A percentile compares a stretch with the other conserved stretches of the same genome.
These are phyloP conservation scores for Hyppa rectilinea DNA, from an alignment of 2,888 invertebrate genomes.

Conservation along the genomic window DNA sequence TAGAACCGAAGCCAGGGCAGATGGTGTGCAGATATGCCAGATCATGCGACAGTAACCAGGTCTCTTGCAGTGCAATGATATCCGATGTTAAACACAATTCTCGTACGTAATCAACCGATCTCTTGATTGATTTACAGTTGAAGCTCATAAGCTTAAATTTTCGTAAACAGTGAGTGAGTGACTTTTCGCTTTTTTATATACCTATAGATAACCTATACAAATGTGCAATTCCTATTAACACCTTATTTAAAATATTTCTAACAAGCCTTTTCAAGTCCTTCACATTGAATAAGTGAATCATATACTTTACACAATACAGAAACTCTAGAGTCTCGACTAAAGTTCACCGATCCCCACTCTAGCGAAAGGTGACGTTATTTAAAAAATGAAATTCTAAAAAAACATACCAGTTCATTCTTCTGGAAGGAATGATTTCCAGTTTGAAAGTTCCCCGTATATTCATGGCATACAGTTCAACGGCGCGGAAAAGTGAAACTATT, in stretches of 20 bases:
- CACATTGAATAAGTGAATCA: neutral
- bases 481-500: slow-evolving; percentile 89
- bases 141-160: too few relatives aligned
- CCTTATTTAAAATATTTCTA: neutral
- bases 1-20: too few relatives aligned
- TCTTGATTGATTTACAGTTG: too few relatives aligned
- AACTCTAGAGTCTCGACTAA: neutral
- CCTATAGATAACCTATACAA: too few relatives aligned
- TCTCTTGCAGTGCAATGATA: too few relatives aligned
- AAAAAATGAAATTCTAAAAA: slow-evolving; percentile 33
- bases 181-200: too few relatives aligned
- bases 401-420: slow-evolving; percentile 71
- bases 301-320: slow-evolving; percentile 1
- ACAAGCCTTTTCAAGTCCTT: neutral
- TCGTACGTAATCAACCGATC: too few relatives aligned
- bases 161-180: too few relatives aligned
- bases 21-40: too few relatives aligned
- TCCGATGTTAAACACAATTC: too few relatives aligned
- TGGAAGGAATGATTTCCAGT: slow-evolving; percentile 81
- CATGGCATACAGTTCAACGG: slow-evolving; percentile 83
- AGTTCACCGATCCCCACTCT: slow-evolving; percentile 11
- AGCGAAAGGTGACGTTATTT: slow-evolving; percentile 16
- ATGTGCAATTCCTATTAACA: too few relatives aligned
- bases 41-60: too few relatives aligned
- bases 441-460: slow-evolving; percentile 85